A percentile compares a stretch with the other conserved stretches of the same genome.
Evolutionary conservation across 2,797 vertebrate genomes (phyloP).

Genomic region (Fistularia tabacaria): DNA sequence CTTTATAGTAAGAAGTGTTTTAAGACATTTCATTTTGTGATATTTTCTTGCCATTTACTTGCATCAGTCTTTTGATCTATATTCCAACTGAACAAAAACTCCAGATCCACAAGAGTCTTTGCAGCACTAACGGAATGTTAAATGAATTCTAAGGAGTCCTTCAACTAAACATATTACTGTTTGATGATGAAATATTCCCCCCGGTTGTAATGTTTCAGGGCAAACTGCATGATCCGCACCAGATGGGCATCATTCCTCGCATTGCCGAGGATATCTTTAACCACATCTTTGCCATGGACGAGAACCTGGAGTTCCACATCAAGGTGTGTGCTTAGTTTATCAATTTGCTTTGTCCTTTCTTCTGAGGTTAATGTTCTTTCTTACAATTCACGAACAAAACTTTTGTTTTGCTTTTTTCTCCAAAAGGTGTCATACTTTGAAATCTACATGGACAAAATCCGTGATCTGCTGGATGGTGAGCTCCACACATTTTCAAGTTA

Average conservation of each 20-base stretch:
- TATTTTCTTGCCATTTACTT: too few relatives aligned
- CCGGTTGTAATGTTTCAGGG: constrained; percentile 70
- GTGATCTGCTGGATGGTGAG: constrained; percentile 93
- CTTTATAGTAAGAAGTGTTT: too few relatives aligned
- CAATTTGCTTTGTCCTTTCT: neutral
- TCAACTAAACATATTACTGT: too few relatives aligned
- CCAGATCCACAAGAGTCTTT: too few relatives aligned
- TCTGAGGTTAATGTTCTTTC: neutral
- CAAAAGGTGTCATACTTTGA: constrained; percentile 94
- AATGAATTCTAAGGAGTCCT: too few relatives aligned
- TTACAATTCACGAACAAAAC: neutral
- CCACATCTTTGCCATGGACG: constrained; percentile 96
- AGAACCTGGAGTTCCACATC: constrained; percentile 96
- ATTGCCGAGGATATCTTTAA: constrained; percentile 96
- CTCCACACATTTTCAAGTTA: too few relatives aligned
- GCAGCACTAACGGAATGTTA: too few relatives aligned
- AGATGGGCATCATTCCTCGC: constrained; percentile 95
- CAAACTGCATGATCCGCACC: constrained; percentile 87
- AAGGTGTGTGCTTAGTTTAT: constrained; percentile 73
- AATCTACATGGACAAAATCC: constrained; percentile 97
- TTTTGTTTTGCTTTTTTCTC: neutral
- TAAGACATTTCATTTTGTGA: too few relatives aligned
- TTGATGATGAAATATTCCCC: too few relatives aligned
- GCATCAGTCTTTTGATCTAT: too few relatives aligned
- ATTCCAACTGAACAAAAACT: too few relatives aligned